Evolutionary conservation across 2,888 invertebrate genomes (phyloP).

Genomic region (Oegoconia quadripuncta): DNA sequence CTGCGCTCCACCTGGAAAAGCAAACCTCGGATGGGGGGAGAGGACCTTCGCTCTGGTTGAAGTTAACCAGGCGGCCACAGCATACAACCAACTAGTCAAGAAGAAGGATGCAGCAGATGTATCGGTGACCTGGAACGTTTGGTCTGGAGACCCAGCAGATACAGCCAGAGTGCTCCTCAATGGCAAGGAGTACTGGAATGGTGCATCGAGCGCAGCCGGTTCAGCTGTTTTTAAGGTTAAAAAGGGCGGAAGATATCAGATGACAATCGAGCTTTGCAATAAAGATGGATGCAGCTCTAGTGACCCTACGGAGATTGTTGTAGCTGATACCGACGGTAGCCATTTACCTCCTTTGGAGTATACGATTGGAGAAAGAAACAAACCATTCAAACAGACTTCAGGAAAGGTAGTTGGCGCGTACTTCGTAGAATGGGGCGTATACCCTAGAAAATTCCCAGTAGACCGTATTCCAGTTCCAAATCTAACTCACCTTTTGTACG

Average conservation of each 20-base stretch:
- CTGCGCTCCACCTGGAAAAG: conserved; percentile 63
- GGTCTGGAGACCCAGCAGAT: conserved; percentile 66
- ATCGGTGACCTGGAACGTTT: conserved; percentile 69
- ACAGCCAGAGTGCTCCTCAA: conserved; percentile 54
- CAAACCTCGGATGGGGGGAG: conserved; percentile 70
- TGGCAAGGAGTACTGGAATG: conserved; percentile 62
- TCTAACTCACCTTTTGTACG: conserved; percentile 66
- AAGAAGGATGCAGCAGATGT: conserved; percentile 64
- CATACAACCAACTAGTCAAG: conserved; percentile 69
- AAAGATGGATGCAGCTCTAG: conserved; percentile 63
- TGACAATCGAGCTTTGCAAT: conserved; percentile 67
- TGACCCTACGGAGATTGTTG: conserved; percentile 63
- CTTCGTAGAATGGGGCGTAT: conserved; percentile 74
- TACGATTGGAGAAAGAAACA: conserved; percentile 61
- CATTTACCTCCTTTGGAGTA: conserved; percentile 66
- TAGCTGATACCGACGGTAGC: conserved; percentile 73
- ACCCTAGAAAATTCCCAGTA: conserved; percentile 69
- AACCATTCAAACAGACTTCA: conserved; percentile 69
- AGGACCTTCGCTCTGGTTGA: conserved; percentile 68
- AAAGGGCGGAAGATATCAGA: conserved; percentile 67
- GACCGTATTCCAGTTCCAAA: conserved; percentile 66
- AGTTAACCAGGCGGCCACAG: conserved; percentile 72
- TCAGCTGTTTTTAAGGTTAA: conserved; percentile 66
- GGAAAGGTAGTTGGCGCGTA: conserved; percentile 70
- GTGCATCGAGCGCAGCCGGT: conserved; percentile 47